Conservation (phyloP, 2,113 vertebrate species). For the Lophius piscatorius region DNA sequence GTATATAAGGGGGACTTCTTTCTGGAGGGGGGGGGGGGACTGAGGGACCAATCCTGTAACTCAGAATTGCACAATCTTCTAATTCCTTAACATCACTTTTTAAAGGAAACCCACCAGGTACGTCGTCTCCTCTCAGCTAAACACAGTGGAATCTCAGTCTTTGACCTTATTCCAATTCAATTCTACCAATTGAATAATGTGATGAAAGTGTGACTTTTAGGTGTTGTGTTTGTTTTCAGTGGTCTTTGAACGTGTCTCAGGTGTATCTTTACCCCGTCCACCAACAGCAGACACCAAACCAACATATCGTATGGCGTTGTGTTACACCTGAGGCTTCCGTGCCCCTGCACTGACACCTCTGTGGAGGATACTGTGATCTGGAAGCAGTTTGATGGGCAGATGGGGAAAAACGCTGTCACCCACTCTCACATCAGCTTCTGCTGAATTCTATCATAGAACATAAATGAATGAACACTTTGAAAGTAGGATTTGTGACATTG, state of each 20-base stretch:
- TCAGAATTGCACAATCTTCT: conserved; percentile 26
- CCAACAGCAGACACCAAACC: conserved; percentile 17
- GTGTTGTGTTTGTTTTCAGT: conserved; percentile 53
- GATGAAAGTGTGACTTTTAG: conserved; percentile 32
- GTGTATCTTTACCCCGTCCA: conserved; percentile 3
- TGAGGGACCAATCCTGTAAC: conserved; percentile 43
- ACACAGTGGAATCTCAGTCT: too few species aligned
- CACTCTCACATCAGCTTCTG: neutral
- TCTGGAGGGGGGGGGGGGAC: conserved; percentile 49
- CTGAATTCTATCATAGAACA: conserved; percentile 1
- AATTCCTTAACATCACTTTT: conserved; percentile 46
- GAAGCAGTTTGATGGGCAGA: conserved; percentile 13
- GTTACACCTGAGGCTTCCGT: conserved; percentile 14
- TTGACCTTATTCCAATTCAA: too few species aligned
- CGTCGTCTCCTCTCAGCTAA: too few species aligned
- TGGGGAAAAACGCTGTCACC: conserved; percentile 10
- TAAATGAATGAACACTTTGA: neutral
- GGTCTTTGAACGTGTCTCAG: conserved; percentile 39
- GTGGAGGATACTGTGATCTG: conserved; percentile 28
- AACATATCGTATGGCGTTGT: conserved; percentile 5
- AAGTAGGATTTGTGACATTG: conserved; percentile 5
- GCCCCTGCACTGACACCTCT: neutral
- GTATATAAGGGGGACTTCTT: conserved; percentile 65
- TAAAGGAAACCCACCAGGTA: too few species aligned
- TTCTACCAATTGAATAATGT: too few species aligned